phyloP scores from a whole-genome alignment of 2,888 invertebrate species.

The Antheraea assamensis region DNA sequence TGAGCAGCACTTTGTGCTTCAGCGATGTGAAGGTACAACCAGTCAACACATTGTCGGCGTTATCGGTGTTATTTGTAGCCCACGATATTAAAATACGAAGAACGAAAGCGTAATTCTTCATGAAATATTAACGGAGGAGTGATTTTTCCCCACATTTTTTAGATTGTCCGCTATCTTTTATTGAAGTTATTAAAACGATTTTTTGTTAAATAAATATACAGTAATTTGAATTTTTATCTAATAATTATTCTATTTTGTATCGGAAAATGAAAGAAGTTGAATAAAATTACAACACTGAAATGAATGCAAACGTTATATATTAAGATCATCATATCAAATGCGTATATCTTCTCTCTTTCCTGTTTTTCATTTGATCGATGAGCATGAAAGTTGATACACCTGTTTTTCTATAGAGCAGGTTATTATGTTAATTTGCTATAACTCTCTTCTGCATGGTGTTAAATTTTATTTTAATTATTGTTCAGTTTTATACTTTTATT shows the following conservation, averaged over 20 bases:
- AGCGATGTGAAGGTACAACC: conserved; percentile 30
- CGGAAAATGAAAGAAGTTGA: not conserved
- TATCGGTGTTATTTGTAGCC: conserved; percentile 45
- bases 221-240: no score
- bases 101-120: conserved; percentile 37
- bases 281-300: not conserved
- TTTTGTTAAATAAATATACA: not conserved
- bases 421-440: no score
- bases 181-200: conserved; percentile 15
- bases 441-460: no score
- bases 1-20: conserved; percentile 55
- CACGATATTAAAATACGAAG: conserved; percentile 39
- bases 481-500: no score
- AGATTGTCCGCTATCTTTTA: conserved; percentile 13
- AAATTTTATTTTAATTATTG: no score
- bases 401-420: no score
- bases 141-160: conserved; percentile 25
- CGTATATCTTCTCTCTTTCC: no score
- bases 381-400: no score
- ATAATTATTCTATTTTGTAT: not conserved
- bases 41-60: conserved; percentile 41
- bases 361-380: no score
- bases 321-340: not conserved
- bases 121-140: conserved; percentile 34
- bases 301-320: not conserved